Base-by-base conservation (phyloP, 2,888 invertebrate species). In the Pegoplata infirma region DNA sequence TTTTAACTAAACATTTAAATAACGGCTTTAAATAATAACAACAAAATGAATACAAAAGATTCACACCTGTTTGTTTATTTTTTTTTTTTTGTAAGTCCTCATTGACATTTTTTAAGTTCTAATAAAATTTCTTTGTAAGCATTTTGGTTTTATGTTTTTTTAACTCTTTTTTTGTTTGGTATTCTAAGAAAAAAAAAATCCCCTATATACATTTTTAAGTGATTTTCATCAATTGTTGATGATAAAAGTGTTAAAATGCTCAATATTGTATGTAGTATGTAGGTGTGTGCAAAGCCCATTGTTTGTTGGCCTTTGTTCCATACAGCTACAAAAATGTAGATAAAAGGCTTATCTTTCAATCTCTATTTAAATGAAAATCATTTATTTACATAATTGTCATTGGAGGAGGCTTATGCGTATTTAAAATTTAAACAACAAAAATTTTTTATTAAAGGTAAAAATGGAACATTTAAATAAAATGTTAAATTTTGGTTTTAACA, bases 201-300 rank as follows among this genome's bases (percentile, higher is more conserved):
- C 49, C 8, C 23, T 49, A 36, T 17, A 25, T 44, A 40, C 17
- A 51, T 36, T 73, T 49, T 64, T 1, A 66, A 64, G 56, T 49
- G 64, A 49, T 73, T 73, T 64, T 64, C 25, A 73, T 51, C 58
- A 51, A 51, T 64, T 64, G 49, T 73, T 73, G 56, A 40, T 25
- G n/a, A 51, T 14, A 63, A 32, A 49, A 63, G 63, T 36, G 23
- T 21, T 63, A 14, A 51, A 49, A 17, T 51, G 16, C 16, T 63
- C 32, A 63, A 23, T 51, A 16, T 63, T 7, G 16, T 32, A 12
- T 59, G 6, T 63, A 14, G 28, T n/a, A n/a, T n/a, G n/a, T n/a
- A n/a, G n/a, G n/a, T n/a, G n/a, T 47, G 17, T 56, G 19, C 8
- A 7, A 5, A 5, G n/a, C n/a, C n/a, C 25, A 3, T 51, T 47